A percentile compares a stretch with the other conserved stretches of the same genome.
Conservation (phyloP, 2,888 invertebrate species). For the Drosophila subquinaria region DNA sequence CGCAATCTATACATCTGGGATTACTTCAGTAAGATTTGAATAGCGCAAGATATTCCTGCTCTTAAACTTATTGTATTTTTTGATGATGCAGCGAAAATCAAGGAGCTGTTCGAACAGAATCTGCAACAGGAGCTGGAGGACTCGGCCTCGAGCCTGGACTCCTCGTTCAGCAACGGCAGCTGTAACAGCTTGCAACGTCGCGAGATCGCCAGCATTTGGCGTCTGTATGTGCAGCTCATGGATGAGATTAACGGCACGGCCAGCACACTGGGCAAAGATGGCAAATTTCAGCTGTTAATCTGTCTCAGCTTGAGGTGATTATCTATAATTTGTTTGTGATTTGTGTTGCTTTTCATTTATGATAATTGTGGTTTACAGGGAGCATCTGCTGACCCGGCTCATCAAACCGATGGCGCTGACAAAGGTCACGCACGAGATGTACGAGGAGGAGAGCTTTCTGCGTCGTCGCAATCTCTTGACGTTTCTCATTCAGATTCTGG, state of each 20-base stretch:
- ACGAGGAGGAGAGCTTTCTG: slow-evolving; percentile 97
- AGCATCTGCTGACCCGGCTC: slow-evolving; percentile 95
- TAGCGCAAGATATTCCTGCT: neutral
- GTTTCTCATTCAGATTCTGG: slow-evolving; percentile 95
- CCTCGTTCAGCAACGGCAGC: slow-evolving; percentile 75
- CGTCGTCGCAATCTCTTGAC: slow-evolving; percentile 94
- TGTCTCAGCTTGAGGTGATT: slow-evolving; percentile 95
- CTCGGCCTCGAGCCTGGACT: slow-evolving; percentile 81
- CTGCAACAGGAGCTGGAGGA: slow-evolving; percentile 79
- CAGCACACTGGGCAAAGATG: slow-evolving; percentile 94
- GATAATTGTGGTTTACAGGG: slow-evolving; percentile 86
- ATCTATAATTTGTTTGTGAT: neutral
- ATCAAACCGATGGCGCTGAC: slow-evolving; percentile 95
- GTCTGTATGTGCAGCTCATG: slow-evolving; percentile 95
- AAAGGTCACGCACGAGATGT: slow-evolving; percentile 96
- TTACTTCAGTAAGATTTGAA: slow-evolving; percentile 93
- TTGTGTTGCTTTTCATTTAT: neutral
- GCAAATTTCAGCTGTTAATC: slow-evolving; percentile 98
- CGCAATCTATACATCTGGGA: slow-evolving; percentile 99
- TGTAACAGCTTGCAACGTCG: slow-evolving; percentile 82
- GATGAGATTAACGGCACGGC: slow-evolving; percentile 95
- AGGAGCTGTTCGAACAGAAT: slow-evolving; percentile 92
- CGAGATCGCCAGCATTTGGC: slow-evolving; percentile 91
- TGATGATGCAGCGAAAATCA: slow-evolving; percentile 84
- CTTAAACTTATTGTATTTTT: neutral